Conservation (phyloP, 2,888 invertebrate genomes). For the Melieria omissa region DNA sequence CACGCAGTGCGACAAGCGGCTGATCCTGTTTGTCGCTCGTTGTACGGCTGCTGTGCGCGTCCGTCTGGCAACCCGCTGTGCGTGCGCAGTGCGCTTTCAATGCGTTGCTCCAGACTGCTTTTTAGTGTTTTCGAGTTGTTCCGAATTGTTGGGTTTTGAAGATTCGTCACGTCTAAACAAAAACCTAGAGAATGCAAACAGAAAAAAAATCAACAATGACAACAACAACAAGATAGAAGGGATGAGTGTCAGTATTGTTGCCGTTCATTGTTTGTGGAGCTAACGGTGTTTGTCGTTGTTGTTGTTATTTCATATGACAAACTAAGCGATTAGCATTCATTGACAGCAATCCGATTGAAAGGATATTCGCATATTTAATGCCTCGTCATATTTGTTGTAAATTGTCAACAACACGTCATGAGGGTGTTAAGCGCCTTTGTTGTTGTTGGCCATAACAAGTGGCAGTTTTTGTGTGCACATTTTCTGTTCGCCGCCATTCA, state of each 20-base stretch:
- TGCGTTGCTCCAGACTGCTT: constrained; percentile 1
- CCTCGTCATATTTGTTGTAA: constrained; percentile 6
- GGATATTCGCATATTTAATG: constrained; percentile 45
- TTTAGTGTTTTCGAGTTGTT: constrained; percentile 36
- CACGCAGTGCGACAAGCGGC: constrained; percentile 33
- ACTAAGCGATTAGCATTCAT: constrained; percentile 57
- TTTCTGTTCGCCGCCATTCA: constrained; percentile 42
- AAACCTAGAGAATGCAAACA: constrained; percentile 25
- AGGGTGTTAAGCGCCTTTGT: constrained; percentile 39
- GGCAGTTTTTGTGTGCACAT: constrained; percentile 26
- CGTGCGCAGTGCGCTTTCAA: constrained; percentile 47
- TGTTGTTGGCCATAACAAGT: constrained; percentile 41
- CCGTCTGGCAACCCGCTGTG: constrained; percentile 51
- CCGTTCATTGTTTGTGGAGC: constrained; percentile 22
- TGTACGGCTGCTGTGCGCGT: constrained; percentile 31
- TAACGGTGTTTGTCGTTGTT: constrained; percentile 36
- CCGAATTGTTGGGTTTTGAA: constrained; percentile 35
- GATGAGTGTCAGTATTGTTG: not conserved
- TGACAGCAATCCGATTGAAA: constrained; percentile 57
- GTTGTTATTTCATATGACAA: constrained; percentile 40
- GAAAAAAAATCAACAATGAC: constrained; percentile 8
- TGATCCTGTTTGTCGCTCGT: constrained; percentile 35
- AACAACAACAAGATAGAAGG: too few relatives aligned
- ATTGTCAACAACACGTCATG: constrained; percentile 9
- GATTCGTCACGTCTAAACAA: constrained; percentile 37